Percentiles rank a stretch among this genome's conserved stretches.
Conservation (phyloP, 37 sponge, comb jelly and placozoan species). For the Hexactinellida sp. region DNA sequence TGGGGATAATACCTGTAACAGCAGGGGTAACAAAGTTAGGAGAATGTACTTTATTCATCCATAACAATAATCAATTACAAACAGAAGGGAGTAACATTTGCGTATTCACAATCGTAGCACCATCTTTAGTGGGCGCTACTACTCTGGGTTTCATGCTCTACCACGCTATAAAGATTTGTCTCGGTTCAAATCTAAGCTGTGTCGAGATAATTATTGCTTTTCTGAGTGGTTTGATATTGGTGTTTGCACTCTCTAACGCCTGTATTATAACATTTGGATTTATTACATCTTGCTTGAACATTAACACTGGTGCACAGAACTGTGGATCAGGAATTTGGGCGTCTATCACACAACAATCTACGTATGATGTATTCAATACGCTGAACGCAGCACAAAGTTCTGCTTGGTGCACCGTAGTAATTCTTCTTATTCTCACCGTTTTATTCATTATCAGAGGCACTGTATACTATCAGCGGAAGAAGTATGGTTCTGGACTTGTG, state of each 20-base stretch:
- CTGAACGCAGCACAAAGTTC: neutral
- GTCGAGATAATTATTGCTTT: neutral
- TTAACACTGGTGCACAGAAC: neutral
- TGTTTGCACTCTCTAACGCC: neutral
- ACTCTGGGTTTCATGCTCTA: neutral
- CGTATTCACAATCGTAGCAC: neutral
- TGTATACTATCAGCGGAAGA: constrained; percentile 4
- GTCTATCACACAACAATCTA: neutral
- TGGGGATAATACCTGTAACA: neutral
- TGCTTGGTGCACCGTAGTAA: neutral
- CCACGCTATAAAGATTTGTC: neutral
- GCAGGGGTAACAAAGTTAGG: neutral
- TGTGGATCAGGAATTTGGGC: neutral
- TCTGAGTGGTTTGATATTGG: neutral
- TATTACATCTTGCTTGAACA: neutral
- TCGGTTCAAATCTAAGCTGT: neutral
- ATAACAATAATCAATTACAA: neutral
- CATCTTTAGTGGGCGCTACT: neutral
- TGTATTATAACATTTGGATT: constrained; percentile 6
- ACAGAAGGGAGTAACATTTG: neutral
- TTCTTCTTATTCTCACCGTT: constrained; percentile 1
- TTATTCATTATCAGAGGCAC: constrained; percentile 3
- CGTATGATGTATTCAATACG: neutral
- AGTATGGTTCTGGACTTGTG: neutral
- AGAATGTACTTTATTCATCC: neutral